A percentile compares a stretch with the other conserved stretches of the same genome.
phyloP scores from a whole-genome alignment of 2,888 invertebrate species.

The Tetranychus piercei region DNA sequence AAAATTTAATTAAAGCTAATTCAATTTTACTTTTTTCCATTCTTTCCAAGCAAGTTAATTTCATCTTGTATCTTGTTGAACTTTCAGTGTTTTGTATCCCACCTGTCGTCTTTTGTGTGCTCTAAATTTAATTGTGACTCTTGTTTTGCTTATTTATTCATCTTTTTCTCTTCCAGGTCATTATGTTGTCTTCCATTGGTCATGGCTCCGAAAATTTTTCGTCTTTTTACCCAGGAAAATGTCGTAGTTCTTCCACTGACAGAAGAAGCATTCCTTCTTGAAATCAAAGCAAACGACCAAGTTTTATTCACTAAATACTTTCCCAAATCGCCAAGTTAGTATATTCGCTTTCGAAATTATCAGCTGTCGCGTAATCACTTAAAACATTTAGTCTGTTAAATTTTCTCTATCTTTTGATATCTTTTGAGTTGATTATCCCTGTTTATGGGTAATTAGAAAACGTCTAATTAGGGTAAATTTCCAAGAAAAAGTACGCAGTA shows the following conservation, averaged over 20 bases:
- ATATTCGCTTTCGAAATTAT: not conserved
- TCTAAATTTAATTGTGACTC: not conserved
- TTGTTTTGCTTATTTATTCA: not conserved
- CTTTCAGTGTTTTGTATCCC: no score
- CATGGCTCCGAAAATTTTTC: slow-evolving; percentile 4
- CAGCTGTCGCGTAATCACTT: not conserved
- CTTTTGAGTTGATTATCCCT: not conserved
- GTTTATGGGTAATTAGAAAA: not conserved
- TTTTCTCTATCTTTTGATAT: not conserved
- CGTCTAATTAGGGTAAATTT: not conserved
- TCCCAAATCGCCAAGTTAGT: not conserved
- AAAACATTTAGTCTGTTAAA: not conserved
- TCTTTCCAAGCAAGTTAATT: no score
- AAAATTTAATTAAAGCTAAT: no score
- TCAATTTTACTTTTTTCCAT: no score
- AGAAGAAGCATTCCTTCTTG: not conserved
- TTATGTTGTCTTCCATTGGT: not conserved
- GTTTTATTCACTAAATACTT: not conserved
- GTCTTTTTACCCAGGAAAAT: not conserved
- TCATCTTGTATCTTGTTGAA: no score
- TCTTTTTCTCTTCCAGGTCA: not conserved
- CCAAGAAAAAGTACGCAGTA: not conserved
- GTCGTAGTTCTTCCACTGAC: not conserved
- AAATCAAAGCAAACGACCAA: not conserved
- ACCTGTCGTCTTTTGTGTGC: no score